Conservation (phyloP, 2,888 invertebrate species). For the Pterobdella sp. region DNA sequence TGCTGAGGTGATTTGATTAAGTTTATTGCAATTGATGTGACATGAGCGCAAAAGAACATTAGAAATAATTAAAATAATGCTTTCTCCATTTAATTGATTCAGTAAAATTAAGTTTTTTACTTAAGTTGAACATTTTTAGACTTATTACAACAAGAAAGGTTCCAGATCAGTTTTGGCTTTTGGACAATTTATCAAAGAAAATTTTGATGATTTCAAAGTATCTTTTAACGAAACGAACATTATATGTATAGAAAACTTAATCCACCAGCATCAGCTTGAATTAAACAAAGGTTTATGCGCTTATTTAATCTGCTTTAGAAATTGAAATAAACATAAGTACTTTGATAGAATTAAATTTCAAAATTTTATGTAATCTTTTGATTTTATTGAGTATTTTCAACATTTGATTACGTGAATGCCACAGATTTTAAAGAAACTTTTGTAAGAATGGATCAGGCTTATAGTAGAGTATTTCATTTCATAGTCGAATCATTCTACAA, state of each 20-base stretch:
- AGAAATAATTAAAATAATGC: neutral
- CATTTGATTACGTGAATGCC: too few relatives aligned
- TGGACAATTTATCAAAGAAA: neutral
- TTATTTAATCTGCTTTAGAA: neutral
- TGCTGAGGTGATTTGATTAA: neutral
- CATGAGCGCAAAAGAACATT: neutral
- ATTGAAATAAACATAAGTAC: neutral
- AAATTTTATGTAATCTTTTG: too few relatives aligned
- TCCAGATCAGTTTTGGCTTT: neutral
- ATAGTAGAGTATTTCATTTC: neutral
- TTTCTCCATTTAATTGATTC: too few relatives aligned
- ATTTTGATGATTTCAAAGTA: neutral
- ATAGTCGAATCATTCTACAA: neutral
- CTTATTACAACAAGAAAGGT: neutral
- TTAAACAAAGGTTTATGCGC: neutral
- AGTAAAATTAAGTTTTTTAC: too few relatives aligned
- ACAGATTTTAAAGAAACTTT: neutral
- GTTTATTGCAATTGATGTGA: neutral
- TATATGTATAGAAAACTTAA: neutral
- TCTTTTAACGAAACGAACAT: neutral
- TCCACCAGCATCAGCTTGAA: neutral
- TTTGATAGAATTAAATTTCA: too few relatives aligned
- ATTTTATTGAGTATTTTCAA: too few relatives aligned
- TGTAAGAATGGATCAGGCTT: neutral
- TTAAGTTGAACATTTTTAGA: neutral